phyloP scores from a whole-genome alignment of 2,797 vertebrate genomes.

The Atherinosoma microstoma region DNA sequence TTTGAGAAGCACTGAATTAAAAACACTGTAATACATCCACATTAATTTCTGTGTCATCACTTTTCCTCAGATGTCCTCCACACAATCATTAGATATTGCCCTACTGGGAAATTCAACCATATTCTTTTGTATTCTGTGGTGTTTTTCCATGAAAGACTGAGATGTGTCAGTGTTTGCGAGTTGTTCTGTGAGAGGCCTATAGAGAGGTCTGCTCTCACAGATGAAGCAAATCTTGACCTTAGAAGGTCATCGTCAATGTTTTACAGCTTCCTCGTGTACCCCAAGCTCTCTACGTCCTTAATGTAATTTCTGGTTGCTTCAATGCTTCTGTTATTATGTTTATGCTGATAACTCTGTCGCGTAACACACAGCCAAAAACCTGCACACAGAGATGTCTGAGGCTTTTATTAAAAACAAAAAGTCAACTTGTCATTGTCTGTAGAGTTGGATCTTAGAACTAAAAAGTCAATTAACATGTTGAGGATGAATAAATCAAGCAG shows the following conservation, averaged over 20 bases:
- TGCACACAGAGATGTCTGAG: constrained; percentile 2
- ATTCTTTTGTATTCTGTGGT: constrained; percentile 9
- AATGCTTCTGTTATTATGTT: constrained; percentile 28
- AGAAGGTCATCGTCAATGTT: constrained; percentile 60
- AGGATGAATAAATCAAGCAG: constrained; percentile 30
- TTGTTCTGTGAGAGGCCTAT: constrained; percentile 15
- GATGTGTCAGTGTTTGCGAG: constrained; percentile 30
- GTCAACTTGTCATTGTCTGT: constrained; percentile 4
- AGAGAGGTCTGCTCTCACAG: constrained; percentile 33
- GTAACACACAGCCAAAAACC: constrained; percentile 22
- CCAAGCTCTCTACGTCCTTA: not conserved
- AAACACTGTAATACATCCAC: constrained; percentile 33
- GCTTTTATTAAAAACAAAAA: constrained; percentile 1
- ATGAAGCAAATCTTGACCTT: constrained; percentile 59
- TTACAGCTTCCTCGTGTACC: constrained; percentile 20
- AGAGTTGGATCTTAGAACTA: constrained; percentile 29
- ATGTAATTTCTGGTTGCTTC: constrained; percentile 8
- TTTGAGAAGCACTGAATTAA: constrained; percentile 23
- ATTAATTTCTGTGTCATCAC: not conserved
- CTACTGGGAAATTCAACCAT: not conserved
- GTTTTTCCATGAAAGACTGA: constrained; percentile 4
- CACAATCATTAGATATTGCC: not conserved
- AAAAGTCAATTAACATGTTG: constrained; percentile 20
- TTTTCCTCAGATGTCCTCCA: not conserved
- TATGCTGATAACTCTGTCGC: constrained; percentile 23